A percentile compares a stretch with the other conserved stretches of the same genome.
Conservation (phyloP, 64 coral and sea anemone species). For the Orbicella faveolata region DNA sequence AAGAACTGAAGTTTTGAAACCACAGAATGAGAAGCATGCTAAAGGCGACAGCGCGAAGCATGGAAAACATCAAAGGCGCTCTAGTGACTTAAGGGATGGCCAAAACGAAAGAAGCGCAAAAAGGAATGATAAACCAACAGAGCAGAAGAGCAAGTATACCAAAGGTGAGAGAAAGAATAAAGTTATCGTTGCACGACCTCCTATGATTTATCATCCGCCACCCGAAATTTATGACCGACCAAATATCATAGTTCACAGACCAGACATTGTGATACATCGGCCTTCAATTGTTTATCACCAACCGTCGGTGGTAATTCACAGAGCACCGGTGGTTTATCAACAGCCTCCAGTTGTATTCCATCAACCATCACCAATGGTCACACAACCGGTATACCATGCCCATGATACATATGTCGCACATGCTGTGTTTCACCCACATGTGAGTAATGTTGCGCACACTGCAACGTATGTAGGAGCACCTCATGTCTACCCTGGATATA, state of each 20-base stretch:
- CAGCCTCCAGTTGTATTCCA: conserved; percentile 95
- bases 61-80: neutral
- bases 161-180: conserved; percentile 88
- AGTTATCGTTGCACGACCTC: conserved; percentile 84
- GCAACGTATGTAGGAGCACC: conserved; percentile 81
- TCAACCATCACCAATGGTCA: conserved; percentile 86
- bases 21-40: neutral
- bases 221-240: conserved; percentile 96
- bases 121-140: neutral
- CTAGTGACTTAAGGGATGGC: neutral
- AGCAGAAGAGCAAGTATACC: conserved; percentile 39
- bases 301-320: conserved; percentile 87
- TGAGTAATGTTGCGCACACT: conserved; percentile 59
- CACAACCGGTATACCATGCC: conserved; percentile 76
- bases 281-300: conserved; percentile 94
- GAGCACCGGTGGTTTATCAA: conserved; percentile 86
- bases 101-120: neutral
- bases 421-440: conserved; percentile 57
- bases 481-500: conserved; percentile 69
- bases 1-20: conserved; percentile 26
- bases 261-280: conserved; percentile 85
- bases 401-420: conserved; percentile 89
- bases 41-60: conserved; percentile 10
- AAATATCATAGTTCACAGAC: conserved; percentile 84
- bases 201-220: conserved; percentile 96